Base-by-base conservation (phyloP, 2,888 invertebrate species). In the Stenurella melanura region DNA sequence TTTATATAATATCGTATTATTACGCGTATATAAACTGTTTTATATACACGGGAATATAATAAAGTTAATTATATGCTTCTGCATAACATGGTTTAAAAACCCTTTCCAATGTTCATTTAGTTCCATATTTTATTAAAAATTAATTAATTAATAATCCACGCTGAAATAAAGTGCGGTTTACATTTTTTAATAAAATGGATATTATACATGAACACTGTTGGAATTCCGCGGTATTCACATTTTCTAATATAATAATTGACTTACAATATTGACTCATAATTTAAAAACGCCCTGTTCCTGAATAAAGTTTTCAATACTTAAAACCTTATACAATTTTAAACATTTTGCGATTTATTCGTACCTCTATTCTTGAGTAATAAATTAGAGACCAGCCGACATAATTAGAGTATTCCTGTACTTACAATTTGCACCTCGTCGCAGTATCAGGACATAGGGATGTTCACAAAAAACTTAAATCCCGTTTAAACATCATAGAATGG, bases 161-260 rank as follows among this genome's bases (percentile, higher is more conserved):
- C 30, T 50, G n/a, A 6, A 1, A 15, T 15, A 50, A 50, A 50
- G n/a, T 17, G 12, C n/a, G 50, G 42, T 42, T 3, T n/a, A n/a
- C 6, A n/a, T 50, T 50, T 42, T 50, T 50, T 50, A 6, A 50
- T 15, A 15, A n/a, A 50, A 50, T n/a, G n/a, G n/a, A n/a, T 50
- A 50, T 50, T n/a, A 12, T 15, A 50, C 50, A 50, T 50, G 50
- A 50, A 50, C 50, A 50, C n/a, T 2, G 50, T 50, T 50, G 15
- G 15, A 50, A 50, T 50, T n/a, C n/a, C 50, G n/a, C 50, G 50
- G 50, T n/a, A 50, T n/a, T 50, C 50, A n/a, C 50, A n/a, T 50
- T 50, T 50, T 50, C 50, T 50, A 50, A 50, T 50, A 50, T 50
- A 50, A 50, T 50, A 50, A n/a, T 50, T 50, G n/a, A 50, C n/a